Percentiles rank a stretch among this genome's conserved stretches.
Conservation (phyloP, 2,888 invertebrate species). For the Nomada goodeniana region DNA sequence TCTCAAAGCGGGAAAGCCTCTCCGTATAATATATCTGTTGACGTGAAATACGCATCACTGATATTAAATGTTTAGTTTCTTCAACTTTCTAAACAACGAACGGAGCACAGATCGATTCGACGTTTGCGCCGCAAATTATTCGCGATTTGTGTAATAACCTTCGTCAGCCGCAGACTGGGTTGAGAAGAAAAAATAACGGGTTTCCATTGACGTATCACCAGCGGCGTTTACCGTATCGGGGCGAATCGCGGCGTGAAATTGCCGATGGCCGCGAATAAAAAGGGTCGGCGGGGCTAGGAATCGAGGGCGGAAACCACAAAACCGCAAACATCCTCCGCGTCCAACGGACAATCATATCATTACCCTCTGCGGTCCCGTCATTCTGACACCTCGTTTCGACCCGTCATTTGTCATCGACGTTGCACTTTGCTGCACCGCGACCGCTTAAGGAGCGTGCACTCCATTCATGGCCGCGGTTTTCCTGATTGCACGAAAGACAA, state of each 20-base stretch:
- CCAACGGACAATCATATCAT: conserved; percentile 83
- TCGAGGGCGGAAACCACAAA: conserved; percentile 82
- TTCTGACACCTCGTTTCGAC: conserved; percentile 82
- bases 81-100: too few species aligned
- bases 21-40: background rate
- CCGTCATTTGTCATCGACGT: conserved; percentile 80
- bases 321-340: conserved; percentile 81
- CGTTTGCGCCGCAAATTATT: too few species aligned
- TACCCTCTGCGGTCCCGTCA: conserved; percentile 82
- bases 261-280: conserved; percentile 56
- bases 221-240: conserved; percentile 37
- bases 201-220: background rate
- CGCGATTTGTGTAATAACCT: too few species aligned
- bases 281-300: conserved; percentile 54
- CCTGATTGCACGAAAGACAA: conserved; percentile 45
- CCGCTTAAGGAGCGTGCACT: conserved; percentile 62
- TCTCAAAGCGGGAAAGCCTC: background rate
- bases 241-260: conserved; percentile 56
- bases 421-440: conserved; percentile 68
- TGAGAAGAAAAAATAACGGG: background rate
- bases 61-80: background rate
- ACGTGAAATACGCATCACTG: background rate
- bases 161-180: too few species aligned
- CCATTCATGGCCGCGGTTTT: conserved; percentile 64
- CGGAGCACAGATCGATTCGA: too few species aligned